Conservation (phyloP, 2,888 invertebrate genomes). For the Phortica okadai region DNA sequence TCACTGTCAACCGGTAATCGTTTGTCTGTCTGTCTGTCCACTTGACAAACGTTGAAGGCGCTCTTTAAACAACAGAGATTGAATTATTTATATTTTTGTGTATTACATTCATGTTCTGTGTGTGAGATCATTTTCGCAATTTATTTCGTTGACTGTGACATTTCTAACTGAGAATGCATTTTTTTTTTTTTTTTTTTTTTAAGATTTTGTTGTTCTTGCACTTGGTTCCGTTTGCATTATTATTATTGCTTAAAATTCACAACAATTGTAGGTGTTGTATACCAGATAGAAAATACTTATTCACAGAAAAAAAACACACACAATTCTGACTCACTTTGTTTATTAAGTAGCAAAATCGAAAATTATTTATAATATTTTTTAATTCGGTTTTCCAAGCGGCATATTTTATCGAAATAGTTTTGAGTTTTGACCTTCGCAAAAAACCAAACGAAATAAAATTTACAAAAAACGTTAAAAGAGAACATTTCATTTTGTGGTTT, state of each 20-base stretch:
- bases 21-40: not conserved
- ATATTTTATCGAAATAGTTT: not conserved
- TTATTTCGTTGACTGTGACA: not conserved
- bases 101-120: not conserved
- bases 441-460: conserved; percentile 2
- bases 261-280: not conserved
- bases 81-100: not conserved
- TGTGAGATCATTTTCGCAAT: not conserved
- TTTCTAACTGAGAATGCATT: not conserved
- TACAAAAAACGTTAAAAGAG: not conserved
- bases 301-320: not conserved
- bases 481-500: conserved; percentile 21
- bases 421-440: not conserved
- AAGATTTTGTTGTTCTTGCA: not conserved
- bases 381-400: not conserved
- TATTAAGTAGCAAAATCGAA: not conserved
- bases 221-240: not conserved
- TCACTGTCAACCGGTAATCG: no score
- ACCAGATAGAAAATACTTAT: not conserved
- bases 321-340: not conserved
- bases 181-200: not conserved
- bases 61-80: not conserved
- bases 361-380: not conserved
- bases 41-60: not conserved
- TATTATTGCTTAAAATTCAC: not conserved